Conservation (phyloP, 2,113 vertebrate genomes). For the Acinonyx jubatus region DNA sequence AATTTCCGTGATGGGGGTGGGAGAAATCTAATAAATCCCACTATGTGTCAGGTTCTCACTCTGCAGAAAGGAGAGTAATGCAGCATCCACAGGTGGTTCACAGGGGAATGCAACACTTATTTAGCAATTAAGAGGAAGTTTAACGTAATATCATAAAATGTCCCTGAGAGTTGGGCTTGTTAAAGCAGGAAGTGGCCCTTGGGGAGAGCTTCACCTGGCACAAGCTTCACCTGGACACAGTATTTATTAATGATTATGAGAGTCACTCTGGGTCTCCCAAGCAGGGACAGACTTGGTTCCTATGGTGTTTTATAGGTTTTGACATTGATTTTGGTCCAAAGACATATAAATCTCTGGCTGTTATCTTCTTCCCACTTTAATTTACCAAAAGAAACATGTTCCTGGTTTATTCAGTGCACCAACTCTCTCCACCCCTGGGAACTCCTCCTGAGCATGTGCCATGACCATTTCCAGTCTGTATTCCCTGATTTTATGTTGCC, state of each 20-base stretch:
- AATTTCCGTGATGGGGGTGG: not conserved
- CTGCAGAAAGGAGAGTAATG: not conserved
- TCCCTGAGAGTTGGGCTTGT: conserved; percentile 45
- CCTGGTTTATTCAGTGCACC: not conserved
- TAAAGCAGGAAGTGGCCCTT: conserved; percentile 9
- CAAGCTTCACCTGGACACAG: not conserved
- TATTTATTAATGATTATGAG: conserved; percentile 45
- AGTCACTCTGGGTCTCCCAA: not conserved
- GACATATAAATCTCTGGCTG: conserved; percentile 18
- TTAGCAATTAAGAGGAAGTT: conserved; percentile 57
- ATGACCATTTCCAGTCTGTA: not conserved
- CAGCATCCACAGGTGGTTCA: not conserved
- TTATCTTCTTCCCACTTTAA: not conserved
- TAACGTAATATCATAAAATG: conserved; percentile 16
- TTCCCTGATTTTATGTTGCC: not conserved
- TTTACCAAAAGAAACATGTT: not conserved
- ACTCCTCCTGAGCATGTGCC: not conserved
- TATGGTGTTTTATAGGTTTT: conserved; percentile 43
- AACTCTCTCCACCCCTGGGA: not conserved
- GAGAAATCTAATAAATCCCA: not conserved
- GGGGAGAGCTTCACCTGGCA: not conserved
- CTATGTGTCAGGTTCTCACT: not conserved
- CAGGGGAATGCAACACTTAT: not conserved
- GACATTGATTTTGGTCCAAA: conserved; percentile 32
- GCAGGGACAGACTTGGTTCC: not conserved